A percentile compares a stretch with the other conserved stretches of the same genome.
Conservation (phyloP, 1,140 invertebrate genomes). For the Leguminivora glycinivorella region DNA sequence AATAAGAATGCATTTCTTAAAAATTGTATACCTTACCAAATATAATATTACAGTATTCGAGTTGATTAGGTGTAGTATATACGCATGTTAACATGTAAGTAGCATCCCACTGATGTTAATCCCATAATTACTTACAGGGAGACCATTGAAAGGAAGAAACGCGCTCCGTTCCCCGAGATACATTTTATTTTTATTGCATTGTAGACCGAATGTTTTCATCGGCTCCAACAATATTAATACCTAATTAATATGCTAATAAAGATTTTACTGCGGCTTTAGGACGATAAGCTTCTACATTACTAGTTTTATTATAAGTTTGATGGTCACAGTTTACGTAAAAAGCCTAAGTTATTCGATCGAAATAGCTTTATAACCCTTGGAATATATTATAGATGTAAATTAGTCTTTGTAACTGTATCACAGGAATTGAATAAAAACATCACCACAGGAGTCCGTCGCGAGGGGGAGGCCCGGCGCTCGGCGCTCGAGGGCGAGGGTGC, state of each 20-base stretch:
- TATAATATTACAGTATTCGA: no score
- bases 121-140: slow-evolving; percentile 6
- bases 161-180: not conserved
- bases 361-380: slow-evolving; percentile 31
- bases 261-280: slow-evolving; percentile 38
- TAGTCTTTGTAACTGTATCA: slow-evolving; percentile 49
- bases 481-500: slow-evolving; percentile 35
- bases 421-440: slow-evolving; percentile 59
- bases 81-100: no score
- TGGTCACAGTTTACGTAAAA: slow-evolving; percentile 16
- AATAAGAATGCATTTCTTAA: no score
- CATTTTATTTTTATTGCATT: not conserved
- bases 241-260: slow-evolving; percentile 32
- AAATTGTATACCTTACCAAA: no score
- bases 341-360: slow-evolving; percentile 18
- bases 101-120: slow-evolving; percentile 32
- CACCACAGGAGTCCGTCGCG: slow-evolving; percentile 38
- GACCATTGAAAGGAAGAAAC: not conserved
- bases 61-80: no score
- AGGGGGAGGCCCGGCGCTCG: slow-evolving; percentile 40
- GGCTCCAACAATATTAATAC: slow-evolving; percentile 15
- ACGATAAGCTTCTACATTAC: slow-evolving; percentile 29
- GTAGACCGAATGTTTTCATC: slow-evolving; percentile 13
- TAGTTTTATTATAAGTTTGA: slow-evolving; percentile 20
- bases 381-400: slow-evolving; percentile 55